Percentiles rank a stretch among this genome's conserved stretches.
These are phyloP conservation scores for Upupa epops DNA, from an alignment of 2,113 vertebrate species.

Conservation along the genomic window DNA sequence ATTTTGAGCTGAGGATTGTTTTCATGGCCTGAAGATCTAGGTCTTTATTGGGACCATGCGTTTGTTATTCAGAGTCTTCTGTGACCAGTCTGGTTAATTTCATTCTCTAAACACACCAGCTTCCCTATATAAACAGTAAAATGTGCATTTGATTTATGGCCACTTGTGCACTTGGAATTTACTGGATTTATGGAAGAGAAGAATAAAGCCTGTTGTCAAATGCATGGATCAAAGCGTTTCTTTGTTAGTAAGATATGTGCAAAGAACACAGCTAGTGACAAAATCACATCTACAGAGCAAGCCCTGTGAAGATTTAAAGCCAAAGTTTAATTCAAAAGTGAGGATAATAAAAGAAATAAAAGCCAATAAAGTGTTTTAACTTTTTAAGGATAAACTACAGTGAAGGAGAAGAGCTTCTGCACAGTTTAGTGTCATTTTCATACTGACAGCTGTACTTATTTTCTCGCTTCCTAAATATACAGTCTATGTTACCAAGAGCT, in stretches of 20 bases:
- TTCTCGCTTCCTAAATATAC: not conserved
- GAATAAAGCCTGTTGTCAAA: conserved; percentile 16
- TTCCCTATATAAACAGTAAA: conserved; percentile 40
- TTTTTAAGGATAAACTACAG: not conserved
- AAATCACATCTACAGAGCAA: not conserved
- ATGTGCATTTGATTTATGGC: conserved; percentile 37
- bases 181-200: conserved; percentile 21
- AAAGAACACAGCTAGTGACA: not conserved
- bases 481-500: not conserved
- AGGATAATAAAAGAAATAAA: not conserved
- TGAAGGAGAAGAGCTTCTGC: not conserved
- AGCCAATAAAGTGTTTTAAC: not conserved
- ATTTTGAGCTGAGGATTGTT: not conserved
- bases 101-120: conserved; percentile 42
- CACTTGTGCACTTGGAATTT: not conserved
- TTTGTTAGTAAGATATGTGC: not conserved
- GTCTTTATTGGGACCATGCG: not conserved
- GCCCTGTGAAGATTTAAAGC: not conserved
- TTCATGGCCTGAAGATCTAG: not conserved
- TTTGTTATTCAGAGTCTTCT: conserved; percentile 40
- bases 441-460: not conserved
- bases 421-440: not conserved
- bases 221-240: conserved; percentile 38
- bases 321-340: not conserved
- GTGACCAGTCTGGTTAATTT: conserved; percentile 41